phyloP scores from a whole-genome alignment of 2,888 invertebrate species.

The Lapara coniferarum region DNA sequence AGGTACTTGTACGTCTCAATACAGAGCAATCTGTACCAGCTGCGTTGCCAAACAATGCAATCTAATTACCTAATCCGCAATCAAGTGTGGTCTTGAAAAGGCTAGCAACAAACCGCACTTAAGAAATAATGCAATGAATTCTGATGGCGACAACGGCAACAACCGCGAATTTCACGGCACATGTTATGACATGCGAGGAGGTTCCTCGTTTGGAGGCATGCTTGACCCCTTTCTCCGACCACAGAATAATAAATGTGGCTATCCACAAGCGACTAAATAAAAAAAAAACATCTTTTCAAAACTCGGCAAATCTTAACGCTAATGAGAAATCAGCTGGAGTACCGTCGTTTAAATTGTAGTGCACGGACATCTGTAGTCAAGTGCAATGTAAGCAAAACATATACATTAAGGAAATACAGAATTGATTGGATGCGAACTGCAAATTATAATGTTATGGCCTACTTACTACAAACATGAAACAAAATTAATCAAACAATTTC shows the following conservation, averaged over 20 bases:
- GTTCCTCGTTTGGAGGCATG: not conserved
- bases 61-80: not conserved
- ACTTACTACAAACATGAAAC: not conserved
- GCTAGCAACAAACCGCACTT: not conserved
- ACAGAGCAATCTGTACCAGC: not conserved
- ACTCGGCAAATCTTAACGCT: slow-evolving; percentile 44
- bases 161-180: not conserved
- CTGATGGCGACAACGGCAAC: not conserved
- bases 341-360: slow-evolving; percentile 36
- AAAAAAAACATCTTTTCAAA: slow-evolving; percentile 32
- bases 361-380: not conserved
- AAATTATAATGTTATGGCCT: too few relatives aligned
- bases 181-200: not conserved
- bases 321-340: slow-evolving; percentile 56
- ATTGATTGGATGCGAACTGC: not conserved
- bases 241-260: slow-evolving; percentile 18
- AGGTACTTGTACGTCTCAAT: too few relatives aligned
- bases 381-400: not conserved
- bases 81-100: not conserved
- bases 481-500: too few relatives aligned
- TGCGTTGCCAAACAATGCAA: not conserved
- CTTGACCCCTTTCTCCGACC: slow-evolving; percentile 14
- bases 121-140: slow-evolving; percentile 4
- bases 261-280: slow-evolving; percentile 5
- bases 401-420: not conserved